These are phyloP conservation scores for Ephestia elutella DNA, from an alignment of 1,140 invertebrate species.

Conservation along the genomic window DNA sequence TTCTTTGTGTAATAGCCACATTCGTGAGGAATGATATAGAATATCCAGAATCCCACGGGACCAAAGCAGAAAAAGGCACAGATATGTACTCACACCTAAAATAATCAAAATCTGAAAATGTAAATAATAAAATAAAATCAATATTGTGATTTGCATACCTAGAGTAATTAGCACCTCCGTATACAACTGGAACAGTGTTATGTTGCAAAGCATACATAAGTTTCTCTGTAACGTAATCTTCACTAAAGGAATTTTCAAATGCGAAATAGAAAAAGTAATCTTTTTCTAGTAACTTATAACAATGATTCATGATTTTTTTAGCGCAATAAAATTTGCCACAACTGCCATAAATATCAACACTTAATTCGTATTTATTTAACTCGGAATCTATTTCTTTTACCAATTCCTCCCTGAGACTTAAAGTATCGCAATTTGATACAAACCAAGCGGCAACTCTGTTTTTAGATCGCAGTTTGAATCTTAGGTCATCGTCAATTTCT, in stretches of 20 bases:
- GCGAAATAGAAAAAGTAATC: slow-evolving; percentile 82
- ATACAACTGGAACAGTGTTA: slow-evolving; percentile 47
- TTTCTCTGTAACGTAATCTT: slow-evolving; percentile 79
- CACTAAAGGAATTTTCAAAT: slow-evolving; percentile 79
- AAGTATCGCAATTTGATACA: slow-evolving; percentile 77
- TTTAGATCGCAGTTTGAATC: slow-evolving; percentile 49
- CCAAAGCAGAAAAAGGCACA: too few relatives aligned
- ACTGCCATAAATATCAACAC: slow-evolving; percentile 80
- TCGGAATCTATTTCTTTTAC: slow-evolving; percentile 74
- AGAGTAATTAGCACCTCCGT: slow-evolving; percentile 59
- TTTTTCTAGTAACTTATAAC: slow-evolving; percentile 60
- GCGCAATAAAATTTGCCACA: slow-evolving; percentile 73
- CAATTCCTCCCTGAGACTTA: slow-evolving; percentile 74
- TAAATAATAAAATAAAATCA: too few relatives aligned
- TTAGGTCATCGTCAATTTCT: slow-evolving; percentile 32
- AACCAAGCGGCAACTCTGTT: slow-evolving; percentile 76
- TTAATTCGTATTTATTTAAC: slow-evolving; percentile 52
- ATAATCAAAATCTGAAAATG: too few relatives aligned
- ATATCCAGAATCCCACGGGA: too few relatives aligned
- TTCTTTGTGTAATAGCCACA: too few relatives aligned
- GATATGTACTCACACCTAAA: too few relatives aligned
- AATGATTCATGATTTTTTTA: slow-evolving; percentile 34
- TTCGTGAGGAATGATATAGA: too few relatives aligned
- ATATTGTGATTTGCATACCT: slow-evolving; percentile 30
- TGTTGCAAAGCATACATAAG: slow-evolving; percentile 38